phyloP scores from a whole-genome alignment of 2,888 invertebrate genomes.

The Ferdinandea cuprea region DNA sequence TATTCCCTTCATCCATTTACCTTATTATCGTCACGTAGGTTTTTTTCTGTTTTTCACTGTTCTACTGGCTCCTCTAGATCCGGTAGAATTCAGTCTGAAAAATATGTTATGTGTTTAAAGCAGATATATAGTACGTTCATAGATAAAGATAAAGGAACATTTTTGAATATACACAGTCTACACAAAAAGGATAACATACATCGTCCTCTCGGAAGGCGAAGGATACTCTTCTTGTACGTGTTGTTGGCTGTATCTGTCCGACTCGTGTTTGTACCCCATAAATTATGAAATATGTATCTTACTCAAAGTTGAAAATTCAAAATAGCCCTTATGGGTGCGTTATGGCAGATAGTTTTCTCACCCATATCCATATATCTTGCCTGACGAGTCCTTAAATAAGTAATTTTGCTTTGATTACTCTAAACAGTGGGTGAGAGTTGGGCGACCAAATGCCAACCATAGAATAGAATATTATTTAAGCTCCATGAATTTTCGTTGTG shows the following conservation, averaged over 20 bases:
- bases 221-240: conserved; percentile 21
- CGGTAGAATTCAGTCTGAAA: conserved; percentile 7
- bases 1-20: conserved; percentile 61
- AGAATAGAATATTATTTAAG: conserved; percentile 62
- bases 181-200: conserved; percentile 53
- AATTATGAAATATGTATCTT: conserved; percentile 66
- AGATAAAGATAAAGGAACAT: neutral
- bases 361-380: neutral
- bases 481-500: conserved; percentile 62
- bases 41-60: conserved; percentile 1
- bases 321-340: conserved; percentile 37
- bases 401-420: conserved; percentile 47
- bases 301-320: conserved; percentile 59
- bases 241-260: conserved; percentile 31
- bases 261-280: conserved; percentile 53
- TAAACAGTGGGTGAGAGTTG: neutral
- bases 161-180: conserved; percentile 39
- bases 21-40: conserved; percentile 66
- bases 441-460: conserved; percentile 1
- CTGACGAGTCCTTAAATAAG: conserved; percentile 56
- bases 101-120: conserved; percentile 23
- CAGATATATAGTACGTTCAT: neutral
- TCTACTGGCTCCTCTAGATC: neutral
- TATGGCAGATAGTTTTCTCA: conserved; percentile 24
- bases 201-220: conserved; percentile 23